Conservation (phyloP, 2,113 vertebrate species). For the Platysternon megacephalum region DNA sequence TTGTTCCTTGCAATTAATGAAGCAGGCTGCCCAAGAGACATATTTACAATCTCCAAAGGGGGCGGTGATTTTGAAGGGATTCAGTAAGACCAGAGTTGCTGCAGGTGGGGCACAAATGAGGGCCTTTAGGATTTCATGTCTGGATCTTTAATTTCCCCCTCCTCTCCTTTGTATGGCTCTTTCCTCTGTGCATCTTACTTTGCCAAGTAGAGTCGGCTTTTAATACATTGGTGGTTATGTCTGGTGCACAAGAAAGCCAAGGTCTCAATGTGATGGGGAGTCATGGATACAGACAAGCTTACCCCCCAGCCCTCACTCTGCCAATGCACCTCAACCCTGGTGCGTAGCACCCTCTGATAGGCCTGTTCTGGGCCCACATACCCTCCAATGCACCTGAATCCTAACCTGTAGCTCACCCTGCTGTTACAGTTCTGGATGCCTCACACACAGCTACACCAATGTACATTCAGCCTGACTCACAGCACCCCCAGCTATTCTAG, state of each 20-base stretch:
- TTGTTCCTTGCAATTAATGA: conserved; percentile 37
- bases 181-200: not conserved
- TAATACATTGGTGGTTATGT: conserved; percentile 1
- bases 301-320: not conserved
- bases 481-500: not conserved
- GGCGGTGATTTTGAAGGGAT: conserved; percentile 65
- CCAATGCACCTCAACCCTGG: not conserved
- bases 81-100: conserved; percentile 48
- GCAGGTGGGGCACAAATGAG: conserved; percentile 33
- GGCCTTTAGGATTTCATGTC: conserved; percentile 13
- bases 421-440: not conserved
- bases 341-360: not conserved
- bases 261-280: not conserved
- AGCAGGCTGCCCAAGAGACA: conserved; percentile 46
- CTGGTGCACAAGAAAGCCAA: not conserved
- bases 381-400: not conserved
- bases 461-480: not conserved
- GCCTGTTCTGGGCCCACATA: not conserved
- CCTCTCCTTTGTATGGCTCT: not conserved
- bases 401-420: not conserved
- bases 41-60: conserved; percentile 49
- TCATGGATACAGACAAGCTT: not conserved
- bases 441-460: not conserved
- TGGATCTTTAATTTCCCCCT: conserved; percentile 41
- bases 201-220: not conserved